Evolutionary conservation across 2,888 invertebrate species (phyloP), one percentile per base, ranked within the genome.

Genomic region (Philonicus albiceps): DNA sequence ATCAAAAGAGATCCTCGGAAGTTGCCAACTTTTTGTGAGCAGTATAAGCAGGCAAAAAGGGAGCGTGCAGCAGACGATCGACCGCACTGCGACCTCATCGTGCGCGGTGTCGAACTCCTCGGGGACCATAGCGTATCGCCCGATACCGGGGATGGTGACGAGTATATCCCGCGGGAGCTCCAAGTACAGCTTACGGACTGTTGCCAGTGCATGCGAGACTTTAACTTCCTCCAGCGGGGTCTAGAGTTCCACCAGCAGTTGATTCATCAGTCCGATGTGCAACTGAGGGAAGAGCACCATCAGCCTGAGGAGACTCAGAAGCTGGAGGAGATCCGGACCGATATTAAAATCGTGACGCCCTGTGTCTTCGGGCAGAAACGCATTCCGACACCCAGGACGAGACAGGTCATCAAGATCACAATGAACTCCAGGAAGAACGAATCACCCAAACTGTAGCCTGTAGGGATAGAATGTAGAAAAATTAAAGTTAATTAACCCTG

Each of bases 181-280:
- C 85, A 87, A 75, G 80, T 88, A 27, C 87, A 87, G 83, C 86
- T 88, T 6, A 88, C 87, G 6, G 87, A 88, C 53, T 88, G 88
- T 31, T 88, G 88, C 81, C 87, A 88, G 27, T 88, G 88, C 81
- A 83, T 86, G 80, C 49, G 86, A 27, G 87, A 87, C 81, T 64
- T 74, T 7, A 86, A 75, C 53, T 73, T 40, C 40, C 31, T 73
- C 2, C 84, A 73, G 30, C 22, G 11, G 7, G 84, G 73, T 13
- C 22, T 73, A 30, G 73, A 84, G 40, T 27, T 73, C 22, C 31
- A 34, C 5, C 55, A 22, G 31, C 64, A 27, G 37, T 8, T 34
- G 31, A 74, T 74, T 16, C 64, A 27, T 5, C 49, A 78, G 27
- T 13, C 43, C n/a, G 34, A 80, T 27, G 16, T 64, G 27, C 64